Percentiles rank a stretch among this genome's conserved stretches.
Evolutionary conservation across 2,888 invertebrate genomes (phyloP).

Genomic region (Drosophila paucipuncta): DNA sequence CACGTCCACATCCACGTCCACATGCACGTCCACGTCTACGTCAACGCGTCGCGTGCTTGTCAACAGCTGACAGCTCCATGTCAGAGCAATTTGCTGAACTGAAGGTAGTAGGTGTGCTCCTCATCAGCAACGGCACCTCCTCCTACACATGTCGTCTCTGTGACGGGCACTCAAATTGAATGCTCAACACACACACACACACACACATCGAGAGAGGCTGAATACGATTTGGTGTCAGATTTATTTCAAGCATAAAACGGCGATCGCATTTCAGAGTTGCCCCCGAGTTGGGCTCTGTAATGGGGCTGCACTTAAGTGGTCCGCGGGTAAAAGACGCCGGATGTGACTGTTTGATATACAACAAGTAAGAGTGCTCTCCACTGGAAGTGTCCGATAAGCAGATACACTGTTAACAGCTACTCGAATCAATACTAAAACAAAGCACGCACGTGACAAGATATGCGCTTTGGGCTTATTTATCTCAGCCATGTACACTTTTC

Average conservation of each 20-base stretch:
- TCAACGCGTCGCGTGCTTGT: conserved; percentile 72
- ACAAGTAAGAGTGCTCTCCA: conserved; percentile 3
- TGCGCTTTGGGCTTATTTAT: background rate
- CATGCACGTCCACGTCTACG: conserved; percentile 12
- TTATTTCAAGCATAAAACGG: conserved; percentile 83
- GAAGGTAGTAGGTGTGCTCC: conserved; percentile 42
- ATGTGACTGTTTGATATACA: conserved; percentile 44
- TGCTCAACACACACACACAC: conserved; percentile 47
- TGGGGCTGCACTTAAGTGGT: conserved; percentile 68
- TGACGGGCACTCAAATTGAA: conserved; percentile 70
- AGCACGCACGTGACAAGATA: background rate
- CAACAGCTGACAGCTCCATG: conserved; percentile 83
- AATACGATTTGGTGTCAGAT: conserved; percentile 72
- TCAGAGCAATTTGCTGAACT: conserved; percentile 82
- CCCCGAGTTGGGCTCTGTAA: conserved; percentile 8
- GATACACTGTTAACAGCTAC: conserved; percentile 1
- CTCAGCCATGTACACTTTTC: background rate
- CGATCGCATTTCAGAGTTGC: conserved; percentile 82
- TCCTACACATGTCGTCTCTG: conserved; percentile 59
- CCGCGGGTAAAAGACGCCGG: conserved; percentile 62
- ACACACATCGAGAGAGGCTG: conserved; percentile 31
- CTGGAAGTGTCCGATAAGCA: background rate
- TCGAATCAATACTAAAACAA: background rate
- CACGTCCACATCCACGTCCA: conserved; percentile 28
- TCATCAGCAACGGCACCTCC: conserved; percentile 30